Percentiles rank a stretch among this genome's conserved stretches.
phyloP scores from a whole-genome alignment of 2,113 vertebrate genomes.

The Empidonax alnorum region DNA sequence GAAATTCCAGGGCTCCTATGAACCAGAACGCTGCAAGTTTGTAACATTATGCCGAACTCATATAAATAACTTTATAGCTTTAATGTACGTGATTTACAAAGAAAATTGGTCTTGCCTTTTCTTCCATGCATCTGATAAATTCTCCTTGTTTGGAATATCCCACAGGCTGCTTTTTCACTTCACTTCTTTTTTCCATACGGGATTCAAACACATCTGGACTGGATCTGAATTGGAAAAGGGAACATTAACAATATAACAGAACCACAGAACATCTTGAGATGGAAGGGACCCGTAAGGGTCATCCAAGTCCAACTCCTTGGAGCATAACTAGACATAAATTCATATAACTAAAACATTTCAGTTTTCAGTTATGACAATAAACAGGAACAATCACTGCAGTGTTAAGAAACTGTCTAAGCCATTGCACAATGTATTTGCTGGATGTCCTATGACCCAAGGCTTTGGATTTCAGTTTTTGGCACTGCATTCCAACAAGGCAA shows the following conservation, averaged over 20 bases:
- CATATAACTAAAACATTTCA: background rate
- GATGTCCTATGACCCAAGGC: background rate
- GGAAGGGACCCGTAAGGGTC: background rate
- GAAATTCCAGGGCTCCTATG: background rate
- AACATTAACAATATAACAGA: background rate
- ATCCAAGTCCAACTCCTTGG: background rate
- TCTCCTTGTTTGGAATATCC: conserved; percentile 87
- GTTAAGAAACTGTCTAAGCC: background rate
- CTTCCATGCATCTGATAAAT: conserved; percentile 84
- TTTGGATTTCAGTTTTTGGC: background rate
- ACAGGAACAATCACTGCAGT: background rate
- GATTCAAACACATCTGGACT: conserved; percentile 86
- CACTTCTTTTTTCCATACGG: conserved; percentile 80
- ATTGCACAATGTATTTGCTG: background rate
- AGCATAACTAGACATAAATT: background rate
- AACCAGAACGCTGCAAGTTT: rapidly evolving
- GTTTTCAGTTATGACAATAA: background rate
- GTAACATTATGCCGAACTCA: background rate
- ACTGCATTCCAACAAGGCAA: background rate
- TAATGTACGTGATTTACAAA: background rate
- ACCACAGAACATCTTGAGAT: background rate
- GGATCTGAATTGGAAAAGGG: conserved; percentile 72
- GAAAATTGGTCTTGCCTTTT: conserved; percentile 75
- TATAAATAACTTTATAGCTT: background rate
- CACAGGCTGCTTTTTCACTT: conserved; percentile 81